Percentiles rank a stretch among this genome's conserved stretches.
phyloP scores from a whole-genome alignment of 2,113 vertebrate species.

The Heloderma charlesbogerti region DNA sequence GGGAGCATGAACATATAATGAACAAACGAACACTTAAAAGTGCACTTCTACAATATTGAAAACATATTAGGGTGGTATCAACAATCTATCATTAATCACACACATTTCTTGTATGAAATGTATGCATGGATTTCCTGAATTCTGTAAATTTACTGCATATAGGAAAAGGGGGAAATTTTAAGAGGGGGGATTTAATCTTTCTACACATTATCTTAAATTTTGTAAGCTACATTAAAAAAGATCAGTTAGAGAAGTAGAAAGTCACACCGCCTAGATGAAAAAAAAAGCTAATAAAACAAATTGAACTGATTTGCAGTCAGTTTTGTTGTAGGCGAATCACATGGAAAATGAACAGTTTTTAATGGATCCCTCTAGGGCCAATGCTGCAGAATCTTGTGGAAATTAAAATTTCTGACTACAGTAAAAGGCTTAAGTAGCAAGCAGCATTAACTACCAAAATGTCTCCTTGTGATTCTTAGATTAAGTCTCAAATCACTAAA shows the following conservation, averaged over 20 bases:
- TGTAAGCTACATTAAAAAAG: slow-evolving; percentile 45
- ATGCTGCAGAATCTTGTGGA: slow-evolving; percentile 34
- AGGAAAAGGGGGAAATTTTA: neutral
- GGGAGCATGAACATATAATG: slow-evolving; percentile 27
- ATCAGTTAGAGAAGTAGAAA: slow-evolving; percentile 45
- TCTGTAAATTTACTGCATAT: neutral
- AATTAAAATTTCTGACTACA: slow-evolving; percentile 48
- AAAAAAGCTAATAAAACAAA: slow-evolving; percentile 56
- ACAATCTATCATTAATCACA: neutral
- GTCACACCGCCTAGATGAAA: slow-evolving; percentile 32
- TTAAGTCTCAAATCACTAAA: slow-evolving; percentile 40
- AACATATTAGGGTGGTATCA: neutral
- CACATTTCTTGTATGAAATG: neutral
- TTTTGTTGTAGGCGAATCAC: slow-evolving; percentile 60
- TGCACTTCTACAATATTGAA: slow-evolving; percentile 14
- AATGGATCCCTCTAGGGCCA: slow-evolving; percentile 44
- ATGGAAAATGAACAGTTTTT: slow-evolving; percentile 57
- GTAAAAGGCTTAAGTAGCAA: slow-evolving; percentile 20
- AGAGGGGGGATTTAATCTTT: slow-evolving; percentile 48
- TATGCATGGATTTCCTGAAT: neutral
- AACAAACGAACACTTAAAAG: slow-evolving; percentile 26
- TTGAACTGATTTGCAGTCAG: slow-evolving; percentile 55
- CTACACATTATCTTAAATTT: slow-evolving; percentile 18
- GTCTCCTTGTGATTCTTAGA: slow-evolving; percentile 26
- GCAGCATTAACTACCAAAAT: slow-evolving; percentile 53